phyloP scores from a whole-genome alignment of 2,888 invertebrate genomes.

The Thelaira solivaga region DNA sequence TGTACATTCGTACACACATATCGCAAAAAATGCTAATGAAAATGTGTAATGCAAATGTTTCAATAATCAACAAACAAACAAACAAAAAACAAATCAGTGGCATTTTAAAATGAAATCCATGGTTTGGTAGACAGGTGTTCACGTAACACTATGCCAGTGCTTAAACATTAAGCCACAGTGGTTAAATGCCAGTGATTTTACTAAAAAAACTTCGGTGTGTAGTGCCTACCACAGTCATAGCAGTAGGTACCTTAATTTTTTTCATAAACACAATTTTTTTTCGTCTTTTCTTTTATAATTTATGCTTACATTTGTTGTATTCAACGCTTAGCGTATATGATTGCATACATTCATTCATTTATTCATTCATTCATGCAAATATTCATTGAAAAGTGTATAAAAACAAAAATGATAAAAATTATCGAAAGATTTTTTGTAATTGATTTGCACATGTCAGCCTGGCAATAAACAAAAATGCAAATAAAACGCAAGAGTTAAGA shows the following conservation, averaged over 20 bases:
- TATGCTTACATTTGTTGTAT: conserved; percentile 1
- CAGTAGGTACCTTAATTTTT: not conserved
- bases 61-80: conserved; percentile 12
- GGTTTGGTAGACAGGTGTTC: conserved; percentile 26
- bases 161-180: not conserved
- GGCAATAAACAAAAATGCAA: conserved; percentile 18
- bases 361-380: not conserved
- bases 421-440: conserved; percentile 34
- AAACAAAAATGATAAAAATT: conserved; percentile 27
- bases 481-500: conserved; percentile 18
- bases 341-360: not conserved
- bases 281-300: not conserved
- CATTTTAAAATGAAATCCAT: not conserved
- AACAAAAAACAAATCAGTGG: not conserved
- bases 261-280: not conserved
- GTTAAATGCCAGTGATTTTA: not conserved
- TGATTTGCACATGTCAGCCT: conserved; percentile 43
- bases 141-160: too few relatives aligned
- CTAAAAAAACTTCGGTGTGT: not conserved
- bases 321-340: not conserved
- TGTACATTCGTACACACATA: conserved; percentile 17
- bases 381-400: conserved; percentile 1
- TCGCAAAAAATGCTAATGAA: conserved; percentile 60
- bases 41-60: conserved; percentile 59
- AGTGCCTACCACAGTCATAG: conserved; percentile 16